Evolutionary conservation across 2,888 invertebrate species (phyloP), one percentile per base, ranked within the genome.

Genomic region (Iselma pallidipennis): DNA sequence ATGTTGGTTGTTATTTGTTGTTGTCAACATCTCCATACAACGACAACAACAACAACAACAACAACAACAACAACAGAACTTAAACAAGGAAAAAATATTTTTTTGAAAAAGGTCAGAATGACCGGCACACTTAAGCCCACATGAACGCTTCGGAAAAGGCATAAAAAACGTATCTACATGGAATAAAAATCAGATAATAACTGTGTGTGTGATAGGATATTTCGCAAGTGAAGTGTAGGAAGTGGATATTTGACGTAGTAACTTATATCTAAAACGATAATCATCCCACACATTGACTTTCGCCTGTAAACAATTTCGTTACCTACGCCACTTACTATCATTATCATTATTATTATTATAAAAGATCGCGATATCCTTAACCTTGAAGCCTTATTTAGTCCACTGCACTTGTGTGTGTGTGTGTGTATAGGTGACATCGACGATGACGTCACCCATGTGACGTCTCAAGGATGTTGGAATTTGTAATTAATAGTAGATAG

Each of bases 181-280:
- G 67, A 50, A 66, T 67, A 66, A 66, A 66, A 65, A 67, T 67
- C 67, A 67, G 66, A 69, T 69, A 69, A 66, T 66, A 68, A 68
- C 64, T 57, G 55, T 59, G 21, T 57, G 55, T 59, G 21, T 4
- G 68, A 68, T 71, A 71, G 68, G 69, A 66, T 71, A 67, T 71
- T 71, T 72, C 68, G 69, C 74, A 72, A 71, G 61, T 63, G n/a
- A n/a, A 67, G 71, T 71, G 74, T 74, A 71, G 74, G 74, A 69
- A 70, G 72, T 66, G 59, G 67, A 67, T 57, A 68, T 67, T 67
- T 68, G 68, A 68, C 69, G 69, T 66, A 64, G 66, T 66, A 59
- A 62, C 62, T 65, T 68, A 64, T 66, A 68, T 68, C 66, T 70
- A 68, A 45, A 70, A 65, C 68, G 68, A 67, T 71, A 70, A 66